These are phyloP conservation scores for Cyaniris semiargus DNA, from an alignment of 2,888 invertebrate species.

Conservation along the genomic window DNA sequence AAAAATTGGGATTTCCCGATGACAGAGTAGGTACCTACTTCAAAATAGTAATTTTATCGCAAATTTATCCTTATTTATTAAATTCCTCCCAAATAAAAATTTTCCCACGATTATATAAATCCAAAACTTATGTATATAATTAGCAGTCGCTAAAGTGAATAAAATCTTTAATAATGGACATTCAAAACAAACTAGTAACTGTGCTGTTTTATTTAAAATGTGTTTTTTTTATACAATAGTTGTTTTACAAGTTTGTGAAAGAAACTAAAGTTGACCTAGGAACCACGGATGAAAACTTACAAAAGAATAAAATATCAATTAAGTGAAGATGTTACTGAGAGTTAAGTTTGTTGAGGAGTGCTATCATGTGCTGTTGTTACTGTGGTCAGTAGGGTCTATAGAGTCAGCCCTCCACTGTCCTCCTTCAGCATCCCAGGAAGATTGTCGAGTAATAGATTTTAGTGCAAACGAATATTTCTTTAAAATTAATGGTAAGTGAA, in stretches of 20 bases:
- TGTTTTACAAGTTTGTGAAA: background rate
- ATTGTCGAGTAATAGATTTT: background rate
- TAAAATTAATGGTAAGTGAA: constrained; percentile 11
- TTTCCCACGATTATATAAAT: background rate
- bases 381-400: background rate
- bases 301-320: background rate
- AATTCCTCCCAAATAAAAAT: background rate
- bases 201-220: background rate
- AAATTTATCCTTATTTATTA: background rate
- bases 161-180: background rate
- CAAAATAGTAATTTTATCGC: background rate
- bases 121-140: background rate
- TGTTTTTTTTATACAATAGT: background rate
- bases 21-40: background rate
- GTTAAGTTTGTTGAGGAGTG: background rate
- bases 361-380: background rate
- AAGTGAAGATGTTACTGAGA: background rate
- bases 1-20: background rate
- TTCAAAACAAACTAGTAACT: background rate
- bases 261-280: background rate
- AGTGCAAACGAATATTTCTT: constrained; percentile 8
- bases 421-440: background rate
- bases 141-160: background rate
- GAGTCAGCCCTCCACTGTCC: background rate
- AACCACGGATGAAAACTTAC: background rate